phyloP scores from a whole-genome alignment of 2,797 vertebrate species.

The Melanogrammus aeglefinus region DNA sequence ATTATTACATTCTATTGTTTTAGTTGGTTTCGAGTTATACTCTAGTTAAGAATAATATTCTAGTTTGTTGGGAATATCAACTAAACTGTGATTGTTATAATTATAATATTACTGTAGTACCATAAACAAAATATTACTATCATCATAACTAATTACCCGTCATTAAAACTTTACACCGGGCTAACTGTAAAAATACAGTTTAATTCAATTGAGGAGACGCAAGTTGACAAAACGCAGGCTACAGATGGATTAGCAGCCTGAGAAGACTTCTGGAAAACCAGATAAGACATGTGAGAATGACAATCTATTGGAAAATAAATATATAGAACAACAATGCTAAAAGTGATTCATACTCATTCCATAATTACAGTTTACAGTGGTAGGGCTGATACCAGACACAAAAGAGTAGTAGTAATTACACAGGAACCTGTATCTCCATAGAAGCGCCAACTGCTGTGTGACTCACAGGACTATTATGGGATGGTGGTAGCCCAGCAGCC shows the following conservation, averaged over 20 bases:
- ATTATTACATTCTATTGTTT: too few species aligned
- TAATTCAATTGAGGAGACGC: too few species aligned
- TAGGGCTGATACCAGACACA: conserved; percentile 37
- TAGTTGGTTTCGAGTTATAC: too few species aligned
- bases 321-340: neutral
- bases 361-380: conserved; percentile 15
- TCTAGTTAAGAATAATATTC: too few species aligned
- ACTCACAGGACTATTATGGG: conserved; percentile 48
- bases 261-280: neutral
- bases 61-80: too few species aligned
- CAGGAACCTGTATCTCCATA: conserved; percentile 24
- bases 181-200: too few species aligned
- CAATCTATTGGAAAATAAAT: neutral
- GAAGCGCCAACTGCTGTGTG: conserved; percentile 26
- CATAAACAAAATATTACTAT: neutral
- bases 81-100: neutral
- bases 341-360: conserved; percentile 19
- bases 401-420: conserved; percentile 17
- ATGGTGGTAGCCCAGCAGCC: conserved; percentile 30
- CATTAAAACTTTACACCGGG: neutral
- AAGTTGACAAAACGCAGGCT: neutral
- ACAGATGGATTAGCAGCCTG: neutral
- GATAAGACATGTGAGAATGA: conserved; percentile 5
- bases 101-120: neutral
- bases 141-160: neutral